These are phyloP conservation scores for Scortum barcoo DNA, from an alignment of 2,113 vertebrate species.

Conservation along the genomic window DNA sequence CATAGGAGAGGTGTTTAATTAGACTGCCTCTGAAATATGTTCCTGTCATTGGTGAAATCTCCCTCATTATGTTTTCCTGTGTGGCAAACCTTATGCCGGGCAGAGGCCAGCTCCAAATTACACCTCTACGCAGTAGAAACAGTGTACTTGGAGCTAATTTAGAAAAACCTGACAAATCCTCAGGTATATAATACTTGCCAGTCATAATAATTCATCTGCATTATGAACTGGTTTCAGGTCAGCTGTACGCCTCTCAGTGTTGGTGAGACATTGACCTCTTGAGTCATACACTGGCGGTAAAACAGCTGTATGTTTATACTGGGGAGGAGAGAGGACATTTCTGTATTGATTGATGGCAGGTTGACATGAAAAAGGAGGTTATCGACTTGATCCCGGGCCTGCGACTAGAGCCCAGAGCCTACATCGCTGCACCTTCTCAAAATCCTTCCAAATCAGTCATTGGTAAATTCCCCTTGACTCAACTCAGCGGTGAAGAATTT, in stretches of 20 bases:
- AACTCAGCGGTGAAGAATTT: background rate
- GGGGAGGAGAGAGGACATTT: background rate
- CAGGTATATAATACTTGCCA: background rate
- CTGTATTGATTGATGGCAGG: slow-evolving; percentile 35
- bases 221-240: slow-evolving; percentile 26
- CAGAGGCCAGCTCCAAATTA: background rate
- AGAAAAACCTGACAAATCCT: background rate
- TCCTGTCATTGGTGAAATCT: background rate
- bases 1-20: slow-evolving; percentile 1
- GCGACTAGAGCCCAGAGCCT: background rate
- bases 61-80: slow-evolving; percentile 2
- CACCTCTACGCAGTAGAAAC: background rate
- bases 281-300: slow-evolving; percentile 11
- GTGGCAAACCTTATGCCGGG: background rate
- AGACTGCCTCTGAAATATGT: slow-evolving; percentile 19
- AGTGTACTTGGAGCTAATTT: background rate
- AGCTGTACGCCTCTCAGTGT: background rate
- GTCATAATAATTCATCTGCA: background rate
- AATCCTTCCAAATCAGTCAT: background rate
- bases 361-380: slow-evolving; percentile 22
- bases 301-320: slow-evolving; percentile 36
- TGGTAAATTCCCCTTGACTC: background rate
- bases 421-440: slow-evolving; percentile 15
- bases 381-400: slow-evolving; percentile 23
- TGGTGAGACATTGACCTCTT: slow-evolving; percentile 35